A percentile compares a stretch with the other conserved stretches of the same genome.
These are phyloP conservation scores for Crotophaga sulcirostris DNA, from an alignment of 2,113 vertebrate genomes.

Conservation along the genomic window DNA sequence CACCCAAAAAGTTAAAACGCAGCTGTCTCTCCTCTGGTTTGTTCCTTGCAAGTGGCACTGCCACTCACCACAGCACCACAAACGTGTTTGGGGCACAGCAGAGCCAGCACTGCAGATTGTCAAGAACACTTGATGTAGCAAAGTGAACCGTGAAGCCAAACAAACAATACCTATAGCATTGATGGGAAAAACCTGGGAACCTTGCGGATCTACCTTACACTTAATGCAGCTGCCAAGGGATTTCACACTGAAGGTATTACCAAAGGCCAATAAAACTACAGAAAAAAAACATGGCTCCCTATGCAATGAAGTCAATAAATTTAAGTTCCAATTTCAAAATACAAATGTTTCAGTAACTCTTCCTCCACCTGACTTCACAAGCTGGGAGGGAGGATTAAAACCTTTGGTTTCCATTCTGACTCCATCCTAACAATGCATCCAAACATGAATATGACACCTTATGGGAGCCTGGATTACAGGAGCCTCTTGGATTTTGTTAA, in stretches of 20 bases:
- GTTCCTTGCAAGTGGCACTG: background rate
- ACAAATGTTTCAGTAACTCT: accelerated
- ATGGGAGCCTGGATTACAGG: background rate
- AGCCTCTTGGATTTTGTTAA: background rate
- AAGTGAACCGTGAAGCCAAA: background rate
- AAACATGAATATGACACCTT: background rate
- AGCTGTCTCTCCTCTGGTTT: background rate
- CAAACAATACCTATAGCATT: background rate
- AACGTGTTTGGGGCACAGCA: background rate
- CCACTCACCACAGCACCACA: background rate
- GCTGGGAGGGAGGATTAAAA: background rate
- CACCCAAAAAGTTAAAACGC: accelerated
- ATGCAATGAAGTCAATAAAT: background rate
- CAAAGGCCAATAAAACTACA: background rate
- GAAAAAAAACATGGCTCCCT: background rate
- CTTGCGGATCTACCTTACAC: background rate
- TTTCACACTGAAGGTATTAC: background rate
- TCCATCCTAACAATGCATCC: background rate
- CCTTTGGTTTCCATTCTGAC: background rate
- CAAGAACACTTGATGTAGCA: background rate
- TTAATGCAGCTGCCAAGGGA: background rate
- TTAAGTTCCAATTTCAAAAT: background rate
- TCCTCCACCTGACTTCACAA: background rate
- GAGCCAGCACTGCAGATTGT: background rate
- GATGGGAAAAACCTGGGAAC: background rate